phyloP scores from a whole-genome alignment of 1,140 invertebrate species.

The Bombus terrestris region DNA sequence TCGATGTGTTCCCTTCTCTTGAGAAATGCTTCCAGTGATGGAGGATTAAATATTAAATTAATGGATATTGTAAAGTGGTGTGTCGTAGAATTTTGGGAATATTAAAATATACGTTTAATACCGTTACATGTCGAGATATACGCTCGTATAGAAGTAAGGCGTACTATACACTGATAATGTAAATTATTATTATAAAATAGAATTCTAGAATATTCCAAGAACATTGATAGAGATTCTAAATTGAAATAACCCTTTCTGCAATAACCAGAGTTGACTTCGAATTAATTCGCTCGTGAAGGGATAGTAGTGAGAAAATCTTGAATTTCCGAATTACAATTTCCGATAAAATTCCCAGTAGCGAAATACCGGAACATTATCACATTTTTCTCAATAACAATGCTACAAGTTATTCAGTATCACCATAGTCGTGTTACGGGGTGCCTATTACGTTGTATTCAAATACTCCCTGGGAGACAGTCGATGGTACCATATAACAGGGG shows the following conservation, averaged over 20 bases:
- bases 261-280: not conserved
- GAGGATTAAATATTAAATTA: not conserved
- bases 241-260: too few species aligned
- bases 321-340: too few species aligned
- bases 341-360: not conserved
- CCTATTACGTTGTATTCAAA: constrained; percentile 38
- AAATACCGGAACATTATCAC: not conserved
- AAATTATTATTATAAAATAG: too few species aligned
- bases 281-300: not conserved
- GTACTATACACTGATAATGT: not conserved
- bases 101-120: too few species aligned
- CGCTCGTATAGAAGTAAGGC: too few species aligned
- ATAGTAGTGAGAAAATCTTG: not conserved
- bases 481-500: constrained; percentile 41
- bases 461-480: constrained; percentile 16
- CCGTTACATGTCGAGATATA: too few species aligned
- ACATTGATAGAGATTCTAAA: not conserved
- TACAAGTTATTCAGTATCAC: constrained; percentile 11
- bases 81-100: too few species aligned
- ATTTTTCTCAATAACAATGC: not conserved
- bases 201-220: too few species aligned
- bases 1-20: not conserved
- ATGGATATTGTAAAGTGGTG: too few species aligned
- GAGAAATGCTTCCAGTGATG: not conserved
- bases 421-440: not conserved